phyloP scores from a whole-genome alignment of 2,888 invertebrate genomes.

The Chrysolina americana region DNA sequence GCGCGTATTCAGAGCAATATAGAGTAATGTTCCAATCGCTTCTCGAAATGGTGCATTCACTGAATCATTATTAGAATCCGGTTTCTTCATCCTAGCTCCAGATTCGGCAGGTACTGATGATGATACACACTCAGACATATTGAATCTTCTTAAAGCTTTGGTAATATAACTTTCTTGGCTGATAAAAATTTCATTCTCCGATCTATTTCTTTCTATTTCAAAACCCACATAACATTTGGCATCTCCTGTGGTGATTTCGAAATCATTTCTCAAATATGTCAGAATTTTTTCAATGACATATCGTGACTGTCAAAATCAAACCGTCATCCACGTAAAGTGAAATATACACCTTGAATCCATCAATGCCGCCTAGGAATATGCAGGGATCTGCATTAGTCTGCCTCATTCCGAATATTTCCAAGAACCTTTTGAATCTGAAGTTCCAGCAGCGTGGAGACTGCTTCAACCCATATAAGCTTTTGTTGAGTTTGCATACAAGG shows the following conservation, averaged over 20 bases:
- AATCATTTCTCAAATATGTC: not conserved
- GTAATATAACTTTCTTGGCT: no score
- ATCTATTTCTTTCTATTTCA: no score
- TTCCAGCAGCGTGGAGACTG: slow-evolving; percentile 24
- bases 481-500: slow-evolving; percentile 44
- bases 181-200: no score
- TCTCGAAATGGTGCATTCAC: not conserved
- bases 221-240: not conserved
- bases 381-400: not conserved
- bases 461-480: slow-evolving; percentile 42
- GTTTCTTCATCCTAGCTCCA: slow-evolving; percentile 7
- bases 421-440: not conserved
- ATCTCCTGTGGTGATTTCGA: not conserved
- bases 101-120: slow-evolving; percentile 25
- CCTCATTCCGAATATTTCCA: not conserved
- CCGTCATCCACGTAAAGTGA: not conserved
- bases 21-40: not conserved
- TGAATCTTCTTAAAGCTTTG: not conserved
- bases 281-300: not conserved
- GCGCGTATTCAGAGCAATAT: not conserved
- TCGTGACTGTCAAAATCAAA: not conserved
- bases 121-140: slow-evolving; percentile 16
- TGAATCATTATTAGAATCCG: slow-evolving; percentile 7
- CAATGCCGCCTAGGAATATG: not conserved
- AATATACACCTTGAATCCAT: not conserved